Evolutionary conservation across 2,888 invertebrate genomes (phyloP).

Genomic region (Chrysotoxum bicinctum): DNA sequence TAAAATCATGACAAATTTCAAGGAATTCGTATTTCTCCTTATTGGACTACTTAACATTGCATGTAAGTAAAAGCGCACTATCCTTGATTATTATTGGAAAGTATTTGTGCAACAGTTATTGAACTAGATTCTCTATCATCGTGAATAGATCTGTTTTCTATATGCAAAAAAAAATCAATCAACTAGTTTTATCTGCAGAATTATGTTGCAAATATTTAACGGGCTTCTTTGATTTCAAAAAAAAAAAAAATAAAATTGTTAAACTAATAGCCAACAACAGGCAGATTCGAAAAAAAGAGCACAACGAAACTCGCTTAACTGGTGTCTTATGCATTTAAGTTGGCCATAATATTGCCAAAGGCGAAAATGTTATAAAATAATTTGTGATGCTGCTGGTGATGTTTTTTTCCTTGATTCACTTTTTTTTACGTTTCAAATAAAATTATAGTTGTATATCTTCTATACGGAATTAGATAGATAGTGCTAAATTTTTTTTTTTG

Average conservation of each 20-base stretch:
- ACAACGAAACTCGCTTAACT: conserved; percentile 60
- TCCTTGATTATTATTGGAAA: conserved; percentile 24
- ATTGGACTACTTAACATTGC: conserved; percentile 62
- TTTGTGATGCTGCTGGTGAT: conserved; percentile 43
- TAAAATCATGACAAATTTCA: conserved; percentile 51
- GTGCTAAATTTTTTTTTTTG: conserved; percentile 37
- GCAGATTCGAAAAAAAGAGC: conserved; percentile 32
- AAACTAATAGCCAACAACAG: conserved; percentile 39
- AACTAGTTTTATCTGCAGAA: conserved; percentile 29
- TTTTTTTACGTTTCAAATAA: conserved; percentile 50
- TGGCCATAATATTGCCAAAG: conserved; percentile 67
- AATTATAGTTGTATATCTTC: conserved; percentile 36
- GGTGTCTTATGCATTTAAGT: conserved; percentile 71
- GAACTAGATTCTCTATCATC: conserved; percentile 19
- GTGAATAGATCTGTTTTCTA: neutral
- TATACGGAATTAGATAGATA: conserved; percentile 20
- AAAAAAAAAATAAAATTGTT: conserved; percentile 30
- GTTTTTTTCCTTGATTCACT: conserved; percentile 32
- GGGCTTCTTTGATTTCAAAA: conserved; percentile 13
- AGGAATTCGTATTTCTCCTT: conserved; percentile 57
- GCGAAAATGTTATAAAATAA: conserved; percentile 64
- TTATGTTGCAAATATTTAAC: conserved; percentile 19
- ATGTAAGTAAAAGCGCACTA: conserved; percentile 52
- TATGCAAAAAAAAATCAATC: conserved; percentile 1
- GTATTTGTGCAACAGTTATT: neutral